Conservation (phyloP, 2,797 vertebrate species). For the Pagetopsis macropterus region DNA sequence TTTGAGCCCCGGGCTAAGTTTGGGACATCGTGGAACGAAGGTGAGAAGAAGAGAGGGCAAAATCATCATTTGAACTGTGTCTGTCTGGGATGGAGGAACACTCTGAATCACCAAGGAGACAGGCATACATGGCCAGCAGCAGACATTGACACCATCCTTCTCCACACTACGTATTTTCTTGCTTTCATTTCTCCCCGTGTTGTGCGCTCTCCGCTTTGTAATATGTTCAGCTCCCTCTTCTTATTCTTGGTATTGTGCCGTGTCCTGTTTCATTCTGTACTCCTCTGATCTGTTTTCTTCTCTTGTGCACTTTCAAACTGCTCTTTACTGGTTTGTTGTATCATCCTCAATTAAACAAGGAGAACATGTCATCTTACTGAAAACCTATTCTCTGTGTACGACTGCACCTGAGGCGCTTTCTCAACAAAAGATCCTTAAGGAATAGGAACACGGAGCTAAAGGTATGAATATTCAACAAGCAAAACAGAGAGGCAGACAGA, state of each 20-base stretch:
- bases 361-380: constrained; percentile 59
- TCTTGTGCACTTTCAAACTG: constrained; percentile 34
- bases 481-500: constrained; percentile 11
- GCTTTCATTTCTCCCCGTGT: constrained; percentile 9
- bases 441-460: constrained; percentile 55
- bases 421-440: constrained; percentile 56
- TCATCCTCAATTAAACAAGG: constrained; percentile 70
- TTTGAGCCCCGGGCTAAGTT: constrained; percentile 49
- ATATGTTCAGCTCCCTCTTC: constrained; percentile 48
- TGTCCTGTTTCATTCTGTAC: constrained; percentile 49
- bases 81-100: constrained; percentile 33
- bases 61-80: constrained; percentile 65
- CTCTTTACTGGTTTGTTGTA: constrained; percentile 52
- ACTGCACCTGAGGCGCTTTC: constrained; percentile 50
- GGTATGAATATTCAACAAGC: constrained; percentile 67
- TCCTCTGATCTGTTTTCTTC: constrained; percentile 57
- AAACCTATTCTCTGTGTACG: constrained; percentile 43
- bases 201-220: constrained; percentile 11
- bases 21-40: constrained; percentile 47
- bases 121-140: constrained; percentile 44
- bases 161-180: not conserved
- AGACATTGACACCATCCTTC: constrained; percentile 40
- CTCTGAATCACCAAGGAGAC: constrained; percentile 63
- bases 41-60: constrained; percentile 47
- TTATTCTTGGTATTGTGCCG: constrained; percentile 28